Evolutionary conservation across 2,113 vertebrate species (phyloP), one percentile per base, ranked within the genome.

Genomic region (Sander vitreus): DNA sequence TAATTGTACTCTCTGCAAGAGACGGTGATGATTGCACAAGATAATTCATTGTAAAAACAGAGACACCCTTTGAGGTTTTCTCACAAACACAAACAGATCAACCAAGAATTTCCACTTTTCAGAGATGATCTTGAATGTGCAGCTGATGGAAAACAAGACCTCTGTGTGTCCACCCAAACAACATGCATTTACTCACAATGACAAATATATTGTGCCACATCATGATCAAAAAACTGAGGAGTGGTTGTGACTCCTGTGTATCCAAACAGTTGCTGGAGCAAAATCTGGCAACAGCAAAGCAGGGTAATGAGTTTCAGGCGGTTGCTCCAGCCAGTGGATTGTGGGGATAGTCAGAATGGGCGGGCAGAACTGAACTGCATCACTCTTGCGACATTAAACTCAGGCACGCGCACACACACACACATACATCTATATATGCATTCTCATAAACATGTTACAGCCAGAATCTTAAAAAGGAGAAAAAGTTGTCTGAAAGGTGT

Each of bases 1-100:
- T 48, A 73, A 39, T 63, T 47, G 15, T 50, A 6, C 39, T 48
- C 27, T 72, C 58, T 45, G 12, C 1, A 5, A 78, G 74, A 10
- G 63, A 74, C 43, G 76, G 14, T 16, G 55, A 79, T 57, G 75
- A 87, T 57, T 55, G 27, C 57, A 73, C 23, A 11, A 63, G 63
- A 85, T 78, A 85, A 90, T 76, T 89, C 88, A 83, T 58, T 67
- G 59, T 68, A 74, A 82, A 91, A 84, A 90, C 76, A 91, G 80
- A 77, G 53, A 83, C 76, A 78, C 36, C 59, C 77, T 76, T 54
- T 4, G 50, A 85, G 54, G 48, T 16, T 39, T 39, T 39, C 18
- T 50, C 39, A 23, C 60, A 74, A 36, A 82, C 33, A 76, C 7
- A 76, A 74, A 83, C 53, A 53, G 6, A 83, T 50, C 12, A n/a